Conservation (phyloP, 2,113 vertebrate genomes). For the Dipodomys merriami region DNA sequence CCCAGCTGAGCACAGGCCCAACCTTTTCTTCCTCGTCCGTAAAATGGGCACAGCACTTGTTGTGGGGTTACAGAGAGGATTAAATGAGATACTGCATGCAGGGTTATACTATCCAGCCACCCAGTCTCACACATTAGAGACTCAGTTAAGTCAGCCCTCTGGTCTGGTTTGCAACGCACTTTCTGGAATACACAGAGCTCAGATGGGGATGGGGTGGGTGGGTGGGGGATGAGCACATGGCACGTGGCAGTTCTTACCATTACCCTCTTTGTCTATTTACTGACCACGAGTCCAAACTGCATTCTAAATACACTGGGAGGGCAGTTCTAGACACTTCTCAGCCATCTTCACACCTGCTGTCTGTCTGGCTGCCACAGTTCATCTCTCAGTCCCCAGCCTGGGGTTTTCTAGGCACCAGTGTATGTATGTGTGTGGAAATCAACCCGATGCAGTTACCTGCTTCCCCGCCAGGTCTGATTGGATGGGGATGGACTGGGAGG, state of each 20-base stretch:
- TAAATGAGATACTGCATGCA: neutral
- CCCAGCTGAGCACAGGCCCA: neutral
- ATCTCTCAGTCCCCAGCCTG: constrained; percentile 44
- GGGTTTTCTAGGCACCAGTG: constrained; percentile 16
- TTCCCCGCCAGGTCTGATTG: neutral
- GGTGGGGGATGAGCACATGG: fast-evolving
- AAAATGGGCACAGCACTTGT: fast-evolving
- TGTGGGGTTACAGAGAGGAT: neutral
- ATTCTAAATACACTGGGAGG: neutral
- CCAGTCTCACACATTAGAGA: neutral
- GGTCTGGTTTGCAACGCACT: neutral
- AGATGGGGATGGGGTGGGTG: neutral
- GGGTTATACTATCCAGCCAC: too few species aligned
- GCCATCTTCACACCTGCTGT: neutral
- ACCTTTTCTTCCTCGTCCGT: neutral
- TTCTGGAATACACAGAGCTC: neutral
- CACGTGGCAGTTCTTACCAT: fast-evolving
- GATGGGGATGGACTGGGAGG: neutral
- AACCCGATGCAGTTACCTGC: constrained; percentile 72
- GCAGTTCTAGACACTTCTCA: neutral
- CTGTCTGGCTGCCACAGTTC: neutral
- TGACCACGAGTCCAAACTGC: too few species aligned
- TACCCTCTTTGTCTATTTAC: too few species aligned
- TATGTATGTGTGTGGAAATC: constrained; percentile 51
- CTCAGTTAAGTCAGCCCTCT: fast-evolving